phyloP scores from a whole-genome alignment of 2,888 invertebrate species.

The Leucophenga montana region DNA sequence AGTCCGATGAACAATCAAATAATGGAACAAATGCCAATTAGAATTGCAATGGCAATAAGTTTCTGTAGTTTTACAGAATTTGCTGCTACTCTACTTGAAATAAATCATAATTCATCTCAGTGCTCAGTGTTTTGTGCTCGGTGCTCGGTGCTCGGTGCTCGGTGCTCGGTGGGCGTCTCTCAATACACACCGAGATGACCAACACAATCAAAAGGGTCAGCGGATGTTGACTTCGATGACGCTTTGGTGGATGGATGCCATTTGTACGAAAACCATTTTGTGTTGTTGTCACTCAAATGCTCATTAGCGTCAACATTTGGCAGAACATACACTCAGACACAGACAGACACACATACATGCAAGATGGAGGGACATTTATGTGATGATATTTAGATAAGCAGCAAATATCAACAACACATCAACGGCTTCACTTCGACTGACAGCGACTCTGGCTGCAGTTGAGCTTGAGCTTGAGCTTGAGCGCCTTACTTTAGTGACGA shows the following conservation, averaged over 20 bases:
- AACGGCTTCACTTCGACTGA: not conserved
- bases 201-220: too few species aligned
- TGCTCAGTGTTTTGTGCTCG: too few species aligned
- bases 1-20: too few species aligned
- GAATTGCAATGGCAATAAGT: too few species aligned
- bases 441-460: not conserved
- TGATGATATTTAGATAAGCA: slow-evolving; percentile 15
- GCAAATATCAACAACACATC: not conserved
- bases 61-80: too few species aligned
- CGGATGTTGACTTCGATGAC: too few species aligned
- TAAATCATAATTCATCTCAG: not conserved
- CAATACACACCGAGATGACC: too few species aligned
- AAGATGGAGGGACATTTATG: not conserved
- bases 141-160: too few species aligned
- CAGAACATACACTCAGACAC: not conserved
- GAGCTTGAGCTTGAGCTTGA: not conserved
- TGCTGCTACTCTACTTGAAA: not conserved
- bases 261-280: not conserved
- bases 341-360: too few species aligned
- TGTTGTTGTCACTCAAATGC: slow-evolving; percentile 4
- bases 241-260: too few species aligned
- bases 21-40: too few species aligned
- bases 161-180: too few species aligned
- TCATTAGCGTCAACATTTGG: slow-evolving; percentile 6
- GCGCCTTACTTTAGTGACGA: not conserved